phyloP scores from a whole-genome alignment of 2,113 vertebrate species.

The Strigops habroptila region DNA sequence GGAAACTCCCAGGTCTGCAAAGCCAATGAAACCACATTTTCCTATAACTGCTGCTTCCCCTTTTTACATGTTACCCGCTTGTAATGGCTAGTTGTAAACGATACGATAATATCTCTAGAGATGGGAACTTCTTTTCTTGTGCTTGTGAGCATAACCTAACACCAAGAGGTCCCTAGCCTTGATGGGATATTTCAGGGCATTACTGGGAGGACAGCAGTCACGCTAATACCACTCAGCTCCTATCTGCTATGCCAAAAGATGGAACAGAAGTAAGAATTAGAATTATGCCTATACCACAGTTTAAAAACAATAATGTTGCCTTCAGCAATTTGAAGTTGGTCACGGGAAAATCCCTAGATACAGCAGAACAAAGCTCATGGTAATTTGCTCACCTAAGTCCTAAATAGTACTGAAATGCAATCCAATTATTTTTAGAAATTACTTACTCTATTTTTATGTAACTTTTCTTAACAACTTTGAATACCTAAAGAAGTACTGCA shows the following conservation, averaged over 20 bases:
- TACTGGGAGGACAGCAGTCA: not conserved
- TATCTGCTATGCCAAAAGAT: not conserved
- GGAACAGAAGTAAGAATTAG: not conserved
- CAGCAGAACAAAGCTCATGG: not conserved
- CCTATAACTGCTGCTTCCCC: conserved; percentile 31
- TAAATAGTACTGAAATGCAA: not conserved
- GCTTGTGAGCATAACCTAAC: not conserved
- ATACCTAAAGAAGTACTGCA: not conserved
- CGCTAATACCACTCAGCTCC: not conserved
- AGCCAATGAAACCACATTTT: conserved; percentile 51
- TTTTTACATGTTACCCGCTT: not conserved
- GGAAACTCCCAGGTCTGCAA: conserved; percentile 53
- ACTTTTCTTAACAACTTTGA: not conserved
- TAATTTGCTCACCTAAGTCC: not conserved
- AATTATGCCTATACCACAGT: not conserved
- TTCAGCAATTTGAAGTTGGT: not conserved
- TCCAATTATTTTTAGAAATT: not conserved
- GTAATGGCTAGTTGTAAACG: not conserved
- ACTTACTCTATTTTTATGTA: not conserved
- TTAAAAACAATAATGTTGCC: not conserved
- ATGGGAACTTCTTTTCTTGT: not conserved
- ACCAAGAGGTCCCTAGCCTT: not conserved
- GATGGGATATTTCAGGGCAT: not conserved
- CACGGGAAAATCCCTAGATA: not conserved
- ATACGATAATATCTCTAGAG: not conserved